Percentiles rank a stretch among this genome's conserved stretches.
These are phyloP conservation scores for Whitmania pigra DNA, from an alignment of 1,140 invertebrate genomes.

Conservation along the genomic window DNA sequence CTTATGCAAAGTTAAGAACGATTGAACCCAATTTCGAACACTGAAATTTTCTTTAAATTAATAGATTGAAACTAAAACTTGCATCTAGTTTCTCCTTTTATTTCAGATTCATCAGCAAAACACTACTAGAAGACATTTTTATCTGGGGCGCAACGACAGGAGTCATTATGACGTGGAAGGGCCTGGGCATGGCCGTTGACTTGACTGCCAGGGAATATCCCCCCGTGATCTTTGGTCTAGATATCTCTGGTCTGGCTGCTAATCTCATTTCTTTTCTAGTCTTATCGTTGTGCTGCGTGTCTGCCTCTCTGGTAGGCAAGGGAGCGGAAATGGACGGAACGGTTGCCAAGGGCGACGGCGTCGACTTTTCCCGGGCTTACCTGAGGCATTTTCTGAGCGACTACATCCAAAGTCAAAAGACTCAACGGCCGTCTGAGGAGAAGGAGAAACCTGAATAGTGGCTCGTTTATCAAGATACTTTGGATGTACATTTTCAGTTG, in stretches of 20 bases:
- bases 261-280: slow-evolving; percentile 18
- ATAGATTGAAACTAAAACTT: too few species aligned
- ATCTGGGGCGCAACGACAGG: slow-evolving; percentile 19
- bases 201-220: slow-evolving; percentile 14
- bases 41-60: too few species aligned
- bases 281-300: slow-evolving; percentile 16
- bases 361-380: slow-evolving; percentile 13
- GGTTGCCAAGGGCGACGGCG: slow-evolving; percentile 9
- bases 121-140: slow-evolving; percentile 19
- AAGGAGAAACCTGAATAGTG: too few species aligned
- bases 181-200: slow-evolving; percentile 19
- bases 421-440: neutral
- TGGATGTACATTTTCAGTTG: too few species aligned
- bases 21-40: too few species aligned
- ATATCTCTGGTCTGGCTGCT: slow-evolving; percentile 11
- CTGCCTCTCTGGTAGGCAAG: slow-evolving; percentile 19
- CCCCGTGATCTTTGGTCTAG: neutral
- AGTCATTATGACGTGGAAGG: slow-evolving; percentile 19
- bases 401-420: slow-evolving; percentile 18
- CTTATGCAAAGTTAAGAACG: too few species aligned
- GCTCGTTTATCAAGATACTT: too few species aligned
- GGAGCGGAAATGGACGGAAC: slow-evolving; percentile 19
- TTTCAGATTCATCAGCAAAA: slow-evolving; percentile 1
- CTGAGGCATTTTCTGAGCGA: slow-evolving; percentile 19
- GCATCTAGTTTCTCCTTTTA: neutral